phyloP scores from a whole-genome alignment of 2,888 invertebrate genomes.

The Agrotis exclamationis region DNA sequence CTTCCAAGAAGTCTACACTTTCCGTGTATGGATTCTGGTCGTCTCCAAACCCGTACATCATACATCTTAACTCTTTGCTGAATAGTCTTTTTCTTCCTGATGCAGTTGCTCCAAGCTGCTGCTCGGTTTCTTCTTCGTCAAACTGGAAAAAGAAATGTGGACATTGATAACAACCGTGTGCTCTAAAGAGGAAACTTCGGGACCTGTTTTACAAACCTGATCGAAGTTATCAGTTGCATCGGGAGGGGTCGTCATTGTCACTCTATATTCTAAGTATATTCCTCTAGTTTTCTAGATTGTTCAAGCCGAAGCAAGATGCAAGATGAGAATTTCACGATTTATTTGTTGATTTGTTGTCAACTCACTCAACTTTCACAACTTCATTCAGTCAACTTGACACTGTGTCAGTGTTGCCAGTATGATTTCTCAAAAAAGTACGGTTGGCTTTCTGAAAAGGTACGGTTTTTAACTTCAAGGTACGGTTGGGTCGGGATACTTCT shows the following conservation, averaged over 20 bases:
- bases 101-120: constrained; percentile 93
- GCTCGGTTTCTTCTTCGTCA: constrained; percentile 94
- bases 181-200: too few relatives aligned
- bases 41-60: constrained; percentile 99
- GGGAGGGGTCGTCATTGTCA: constrained; percentile 78
- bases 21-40: constrained; percentile 99
- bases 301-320: background rate
- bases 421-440: too few relatives aligned
- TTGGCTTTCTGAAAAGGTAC: too few relatives aligned
- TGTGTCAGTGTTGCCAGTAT: too few relatives aligned
- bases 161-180: background rate
- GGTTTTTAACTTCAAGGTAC: too few relatives aligned
- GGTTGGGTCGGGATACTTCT: too few relatives aligned
- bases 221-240: constrained; percentile 85
- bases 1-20: constrained; percentile 99
- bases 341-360: background rate
- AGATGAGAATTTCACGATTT: background rate
- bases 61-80: constrained; percentile 98
- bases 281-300: background rate
- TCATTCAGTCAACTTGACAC: background rate
- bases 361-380: background rate
- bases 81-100: constrained; percentile 96
- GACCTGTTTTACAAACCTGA: constrained; percentile 73
- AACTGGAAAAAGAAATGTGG: constrained; percentile 72
- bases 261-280: background rate